A percentile compares a stretch with the other conserved stretches of the same genome.
Conservation (phyloP, 2,113 vertebrate genomes). For the Sprattus sprattus region DNA sequence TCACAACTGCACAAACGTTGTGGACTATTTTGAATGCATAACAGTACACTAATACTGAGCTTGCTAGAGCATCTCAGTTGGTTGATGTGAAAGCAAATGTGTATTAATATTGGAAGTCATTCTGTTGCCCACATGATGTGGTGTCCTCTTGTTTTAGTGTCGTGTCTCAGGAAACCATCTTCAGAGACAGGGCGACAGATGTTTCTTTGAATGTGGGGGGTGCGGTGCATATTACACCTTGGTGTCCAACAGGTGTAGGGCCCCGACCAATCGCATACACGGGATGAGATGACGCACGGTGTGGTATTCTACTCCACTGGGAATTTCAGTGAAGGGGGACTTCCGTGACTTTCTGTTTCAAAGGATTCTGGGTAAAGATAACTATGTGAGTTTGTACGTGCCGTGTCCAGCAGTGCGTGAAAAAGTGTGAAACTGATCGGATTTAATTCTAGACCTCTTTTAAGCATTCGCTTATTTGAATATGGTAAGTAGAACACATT, state of each 20-base stretch:
- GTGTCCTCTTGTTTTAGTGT: too few relatives aligned
- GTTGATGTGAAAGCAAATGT: background rate
- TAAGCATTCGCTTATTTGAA: background rate
- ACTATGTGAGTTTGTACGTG: conserved; percentile 46
- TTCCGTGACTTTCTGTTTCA: conserved; percentile 49
- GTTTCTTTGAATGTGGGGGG: background rate
- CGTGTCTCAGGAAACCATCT: too few relatives aligned
- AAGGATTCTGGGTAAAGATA: conserved; percentile 43
- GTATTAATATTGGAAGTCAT: too few relatives aligned
- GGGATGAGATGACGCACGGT: conserved; percentile 37
- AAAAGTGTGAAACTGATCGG: background rate
- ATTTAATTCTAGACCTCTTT: background rate
- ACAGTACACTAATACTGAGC: background rate
- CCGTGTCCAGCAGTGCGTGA: conserved; percentile 30
- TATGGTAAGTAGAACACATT: conserved; percentile 42
- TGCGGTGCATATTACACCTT: conserved; percentile 9
- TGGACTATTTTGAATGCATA: too few relatives aligned
- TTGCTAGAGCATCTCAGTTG: background rate
- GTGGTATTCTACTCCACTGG: background rate
- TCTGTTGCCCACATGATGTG: too few relatives aligned
- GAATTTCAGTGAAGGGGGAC: conserved; percentile 48
- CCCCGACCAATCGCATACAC: conserved; percentile 39
- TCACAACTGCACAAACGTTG: too few relatives aligned
- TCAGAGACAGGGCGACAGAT: too few relatives aligned
- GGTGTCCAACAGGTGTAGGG: conserved; percentile 20